Evolutionary conservation across 2,888 invertebrate species (phyloP), one percentile per base, ranked within the genome.

Genomic region (Rhabditoides inermis): DNA sequence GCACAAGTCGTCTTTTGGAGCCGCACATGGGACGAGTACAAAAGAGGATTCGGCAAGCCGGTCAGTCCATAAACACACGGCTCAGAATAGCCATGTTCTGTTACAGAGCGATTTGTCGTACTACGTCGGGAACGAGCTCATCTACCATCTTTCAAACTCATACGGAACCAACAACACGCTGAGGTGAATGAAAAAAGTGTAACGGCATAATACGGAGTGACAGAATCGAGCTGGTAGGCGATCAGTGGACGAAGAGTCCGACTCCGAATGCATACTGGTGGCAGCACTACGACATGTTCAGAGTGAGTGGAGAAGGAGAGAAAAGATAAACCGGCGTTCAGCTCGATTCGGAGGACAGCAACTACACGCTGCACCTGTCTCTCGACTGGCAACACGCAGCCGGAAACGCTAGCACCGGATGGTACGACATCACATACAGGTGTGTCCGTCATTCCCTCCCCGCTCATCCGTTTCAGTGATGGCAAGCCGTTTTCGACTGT

Each of bases 401-500:
- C 15, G 63, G 69, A 32, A 70, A 70, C 45, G 70, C 70, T 0
- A 59, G 62, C 7, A 55, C 61, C 18, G 67, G 61, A 7, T 70
- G 70, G 70, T 63, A 55, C 40, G 64, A n/a, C n/a, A n/a, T n/a
- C n/a, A n/a, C n/a, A n/a, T n/a, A n/a, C n/a, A n/a, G n/a, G n/a
- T n/a, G n/a, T n/a, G n/a, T n/a, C n/a, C n/a, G n/a, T n/a, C n/a
- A n/a, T n/a, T n/a, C n/a, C n/a, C n/a, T n/a, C n/a, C n/a, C n/a
- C n/a, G n/a, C n/a, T n/a, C n/a, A n/a, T n/a, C n/a, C n/a, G n/a
- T n/a, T n/a, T n/a, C n/a, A n/a, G n/a, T n/a, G n/a, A n/a, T n/a
- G n/a, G n/a, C n/a, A n/a, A n/a, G n/a, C 63, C 60, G 15, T 70
- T 70, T 48, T 66, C 66, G 18, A 70, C 70, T 4, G 41, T 70